phyloP scores from a whole-genome alignment of 2,797 vertebrate species.

The Falco concolor region DNA sequence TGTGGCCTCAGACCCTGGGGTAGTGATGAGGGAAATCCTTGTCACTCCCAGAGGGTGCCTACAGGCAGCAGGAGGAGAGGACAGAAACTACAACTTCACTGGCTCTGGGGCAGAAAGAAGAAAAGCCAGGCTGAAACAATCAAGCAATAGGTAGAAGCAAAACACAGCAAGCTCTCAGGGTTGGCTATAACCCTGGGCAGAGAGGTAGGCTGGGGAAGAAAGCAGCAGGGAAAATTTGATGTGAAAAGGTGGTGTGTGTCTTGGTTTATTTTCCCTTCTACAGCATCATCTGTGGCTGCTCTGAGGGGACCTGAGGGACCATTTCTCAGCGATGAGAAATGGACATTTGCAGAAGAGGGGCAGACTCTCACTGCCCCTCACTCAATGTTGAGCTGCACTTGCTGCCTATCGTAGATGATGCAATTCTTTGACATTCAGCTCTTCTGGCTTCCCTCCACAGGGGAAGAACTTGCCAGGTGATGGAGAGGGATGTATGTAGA shows the following conservation, averaged over 20 bases:
- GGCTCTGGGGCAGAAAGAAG: not conserved
- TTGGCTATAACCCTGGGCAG: not conserved
- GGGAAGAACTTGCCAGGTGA: not conserved
- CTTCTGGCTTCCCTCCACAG: not conserved
- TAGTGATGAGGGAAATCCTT: not conserved
- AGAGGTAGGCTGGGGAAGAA: not conserved
- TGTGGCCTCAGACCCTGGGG: not conserved
- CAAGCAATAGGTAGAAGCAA: not conserved
- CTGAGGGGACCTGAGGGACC: not conserved
- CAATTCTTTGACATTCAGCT: not conserved
- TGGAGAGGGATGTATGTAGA: not conserved
- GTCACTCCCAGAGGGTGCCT: not conserved
- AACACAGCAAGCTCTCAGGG: not conserved
- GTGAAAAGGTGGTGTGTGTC: not conserved
- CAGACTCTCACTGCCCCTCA: not conserved
- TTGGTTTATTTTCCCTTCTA: not conserved
- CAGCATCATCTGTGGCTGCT: not conserved
- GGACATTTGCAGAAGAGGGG: not conserved
- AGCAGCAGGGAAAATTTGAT: not conserved
- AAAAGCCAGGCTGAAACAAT: not conserved
- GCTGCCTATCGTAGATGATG: not conserved
- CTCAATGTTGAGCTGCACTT: accelerated
- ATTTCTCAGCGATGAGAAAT: not conserved
- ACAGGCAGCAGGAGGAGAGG: not conserved
- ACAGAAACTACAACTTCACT: not conserved